Evolutionary conservation across 2,888 invertebrate genomes (phyloP).

Genomic region (Scaptomyza reducta): DNA sequence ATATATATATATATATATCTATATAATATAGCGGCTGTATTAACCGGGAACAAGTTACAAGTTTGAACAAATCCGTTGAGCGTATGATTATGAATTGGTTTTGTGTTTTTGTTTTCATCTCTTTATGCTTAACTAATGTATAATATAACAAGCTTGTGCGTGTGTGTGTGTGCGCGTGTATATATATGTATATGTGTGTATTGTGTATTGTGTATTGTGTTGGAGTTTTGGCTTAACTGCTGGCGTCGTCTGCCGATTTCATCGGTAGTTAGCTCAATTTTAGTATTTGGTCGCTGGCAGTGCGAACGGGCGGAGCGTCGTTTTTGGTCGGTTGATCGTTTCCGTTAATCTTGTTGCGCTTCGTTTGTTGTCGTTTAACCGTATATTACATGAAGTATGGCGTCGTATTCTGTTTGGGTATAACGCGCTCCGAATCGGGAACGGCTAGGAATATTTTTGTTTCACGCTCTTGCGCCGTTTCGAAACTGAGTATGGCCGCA

Average conservation of each 20-base stretch:
- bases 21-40: constrained; percentile 6
- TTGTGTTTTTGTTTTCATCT: not conserved
- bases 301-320: constrained; percentile 16
- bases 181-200: constrained; percentile 7
- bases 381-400: constrained; percentile 95
- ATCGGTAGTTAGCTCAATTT: constrained; percentile 17
- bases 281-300: constrained; percentile 34
- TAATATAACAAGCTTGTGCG: constrained; percentile 9
- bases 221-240: constrained; percentile 22
- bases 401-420: constrained; percentile 95
- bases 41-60: constrained; percentile 35
- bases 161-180: constrained; percentile 2
- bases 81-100: constrained; percentile 26
- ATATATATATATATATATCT: constrained; percentile 3
- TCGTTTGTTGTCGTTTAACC: not conserved
- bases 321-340: constrained; percentile 16
- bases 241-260: constrained; percentile 18
- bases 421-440: constrained; percentile 96
- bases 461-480: constrained; percentile 90
- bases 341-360: not conserved
- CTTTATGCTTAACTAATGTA: constrained; percentile 1
- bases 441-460: constrained; percentile 97
- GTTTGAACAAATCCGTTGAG: constrained; percentile 39
- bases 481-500: constrained; percentile 97
- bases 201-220: constrained; percentile 1